Percentiles rank a stretch among this genome's conserved stretches.
Conservation (phyloP, 2,888 invertebrate genomes). For the Lamellibrachia satsuma region DNA sequence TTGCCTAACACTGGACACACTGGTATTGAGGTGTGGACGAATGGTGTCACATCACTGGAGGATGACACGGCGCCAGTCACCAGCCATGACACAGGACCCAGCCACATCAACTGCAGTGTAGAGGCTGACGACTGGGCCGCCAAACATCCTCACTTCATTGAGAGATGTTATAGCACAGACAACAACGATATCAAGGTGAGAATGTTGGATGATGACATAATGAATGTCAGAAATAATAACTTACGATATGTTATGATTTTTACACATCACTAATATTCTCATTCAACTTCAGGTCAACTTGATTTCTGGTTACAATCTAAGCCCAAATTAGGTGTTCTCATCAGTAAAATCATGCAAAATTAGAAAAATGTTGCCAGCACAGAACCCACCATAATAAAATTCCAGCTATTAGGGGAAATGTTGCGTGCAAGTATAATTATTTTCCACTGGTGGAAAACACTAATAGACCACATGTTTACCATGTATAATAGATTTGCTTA, state of each 20-base stretch:
- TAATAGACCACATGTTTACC: no score
- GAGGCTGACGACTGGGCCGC: not conserved
- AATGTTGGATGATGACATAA: not conserved
- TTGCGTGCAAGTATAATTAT: not conserved
- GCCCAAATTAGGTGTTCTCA: not conserved
- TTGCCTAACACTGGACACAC: not conserved
- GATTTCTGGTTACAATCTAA: not conserved
- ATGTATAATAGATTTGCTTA: not conserved
- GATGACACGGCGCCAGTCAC: not conserved
- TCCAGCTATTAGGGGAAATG: no score
- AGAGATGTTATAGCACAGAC: not conserved
- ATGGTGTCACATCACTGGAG: not conserved
- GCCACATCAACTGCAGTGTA: not conserved
- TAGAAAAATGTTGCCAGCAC: not conserved
- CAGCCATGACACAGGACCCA: not conserved
- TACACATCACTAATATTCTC: not conserved
- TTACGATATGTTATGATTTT: not conserved
- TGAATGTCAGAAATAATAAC: not conserved
- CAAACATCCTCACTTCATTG: not conserved
- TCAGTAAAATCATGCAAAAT: not conserved
- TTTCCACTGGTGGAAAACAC: not conserved
- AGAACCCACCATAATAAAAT: not conserved
- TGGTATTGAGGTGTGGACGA: conserved; percentile 7
- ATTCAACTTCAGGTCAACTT: not conserved
- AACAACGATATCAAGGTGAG: not conserved